These are phyloP conservation scores for Drosophila lutescens DNA, from an alignment of 2,888 invertebrate species.

Conservation along the genomic window DNA sequence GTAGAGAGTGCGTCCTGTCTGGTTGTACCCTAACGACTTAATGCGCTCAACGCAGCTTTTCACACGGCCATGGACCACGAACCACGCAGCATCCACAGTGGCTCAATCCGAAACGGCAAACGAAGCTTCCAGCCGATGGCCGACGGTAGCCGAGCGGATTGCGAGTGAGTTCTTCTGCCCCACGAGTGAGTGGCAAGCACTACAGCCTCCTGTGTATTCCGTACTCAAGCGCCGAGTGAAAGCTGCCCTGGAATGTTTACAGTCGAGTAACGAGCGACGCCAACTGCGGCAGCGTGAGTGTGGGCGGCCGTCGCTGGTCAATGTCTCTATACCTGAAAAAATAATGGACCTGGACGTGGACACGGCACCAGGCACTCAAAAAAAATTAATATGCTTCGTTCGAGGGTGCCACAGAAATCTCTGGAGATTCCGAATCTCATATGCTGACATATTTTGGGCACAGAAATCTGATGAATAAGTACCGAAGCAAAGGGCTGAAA, in stretches of 20 bases:
- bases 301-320: slow-evolving; percentile 59
- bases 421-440: not conserved
- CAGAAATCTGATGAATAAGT: not conserved
- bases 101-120: slow-evolving; percentile 30
- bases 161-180: slow-evolving; percentile 15
- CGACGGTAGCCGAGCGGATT: slow-evolving; percentile 1
- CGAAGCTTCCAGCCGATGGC: slow-evolving; percentile 39
- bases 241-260: slow-evolving; percentile 73
- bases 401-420: not conserved
- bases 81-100: slow-evolving; percentile 45
- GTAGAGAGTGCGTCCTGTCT: slow-evolving; percentile 83
- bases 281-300: slow-evolving; percentile 18
- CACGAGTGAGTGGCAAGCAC: slow-evolving; percentile 1
- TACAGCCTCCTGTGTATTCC: slow-evolving; percentile 15
- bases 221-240: slow-evolving; percentile 55
- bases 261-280: slow-evolving; percentile 62
- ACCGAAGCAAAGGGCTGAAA: too few species aligned
- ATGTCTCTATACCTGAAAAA: slow-evolving; percentile 77
- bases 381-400: not conserved
- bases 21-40: slow-evolving; percentile 84
- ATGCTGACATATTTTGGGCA: not conserved
- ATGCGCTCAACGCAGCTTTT: slow-evolving; percentile 84
- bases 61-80: slow-evolving; percentile 83
- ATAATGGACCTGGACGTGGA: slow-evolving; percentile 58
- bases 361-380: slow-evolving; percentile 33